These are phyloP conservation scores for Palythoa grandiflora DNA, from an alignment of 92 coral and sea anemone species.

Conservation along the genomic window DNA sequence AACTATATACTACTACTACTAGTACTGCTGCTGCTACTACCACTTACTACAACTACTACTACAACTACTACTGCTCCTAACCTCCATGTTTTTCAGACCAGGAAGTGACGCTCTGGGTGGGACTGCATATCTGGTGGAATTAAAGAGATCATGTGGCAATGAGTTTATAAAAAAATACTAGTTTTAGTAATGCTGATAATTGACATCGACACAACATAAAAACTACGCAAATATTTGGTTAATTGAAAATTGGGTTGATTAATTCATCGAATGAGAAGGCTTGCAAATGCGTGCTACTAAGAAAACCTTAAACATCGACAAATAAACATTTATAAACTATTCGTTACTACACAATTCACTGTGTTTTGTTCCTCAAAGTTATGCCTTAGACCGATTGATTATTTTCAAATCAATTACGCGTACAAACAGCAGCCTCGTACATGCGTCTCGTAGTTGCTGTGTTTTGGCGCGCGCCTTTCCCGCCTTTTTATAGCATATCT, in stretches of 20 bases:
- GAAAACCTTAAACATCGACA: background rate
- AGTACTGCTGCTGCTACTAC: background rate
- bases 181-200: background rate
- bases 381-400: too few relatives aligned
- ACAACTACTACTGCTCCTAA: background rate
- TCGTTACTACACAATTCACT: too few relatives aligned
- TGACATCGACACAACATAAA: background rate
- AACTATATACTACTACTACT: background rate
- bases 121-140: slow-evolving; percentile 7
- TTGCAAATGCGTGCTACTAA: background rate
- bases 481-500: too few relatives aligned
- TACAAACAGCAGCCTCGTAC: too few relatives aligned
- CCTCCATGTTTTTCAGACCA: slow-evolving; percentile 42
- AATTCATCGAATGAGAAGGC: too few relatives aligned
- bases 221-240: background rate
- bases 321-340: too few relatives aligned
- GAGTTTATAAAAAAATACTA: background rate
- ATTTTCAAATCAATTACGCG: too few relatives aligned
- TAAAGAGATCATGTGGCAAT: background rate
- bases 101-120: background rate
- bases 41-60: background rate
- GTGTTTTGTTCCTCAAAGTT: too few relatives aligned
- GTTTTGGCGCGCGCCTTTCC: too few relatives aligned
- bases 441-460: too few relatives aligned
- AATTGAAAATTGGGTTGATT: too few relatives aligned